Base-by-base conservation (phyloP, 2,797 vertebrate genomes). In the Poecilia velifera region DNA sequence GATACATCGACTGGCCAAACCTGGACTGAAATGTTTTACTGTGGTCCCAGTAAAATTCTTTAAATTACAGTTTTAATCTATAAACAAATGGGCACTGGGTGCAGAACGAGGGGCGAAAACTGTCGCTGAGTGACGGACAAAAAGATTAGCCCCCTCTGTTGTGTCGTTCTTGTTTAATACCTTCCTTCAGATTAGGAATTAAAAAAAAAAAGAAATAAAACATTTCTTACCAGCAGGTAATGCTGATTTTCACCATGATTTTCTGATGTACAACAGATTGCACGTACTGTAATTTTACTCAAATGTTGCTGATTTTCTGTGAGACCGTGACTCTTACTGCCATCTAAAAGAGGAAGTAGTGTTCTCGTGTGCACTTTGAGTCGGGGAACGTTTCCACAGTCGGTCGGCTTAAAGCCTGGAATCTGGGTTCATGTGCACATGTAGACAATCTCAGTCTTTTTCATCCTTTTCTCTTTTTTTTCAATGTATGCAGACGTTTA, bases 261-360 rank as follows among this genome's bases (percentile, higher is more conserved):
- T 86, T 74, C 75, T 84, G 55, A 85, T 80, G 64, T 87, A 43
- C 88, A 89, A 82, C 80, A 81, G 76, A 78, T 6, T 46, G 81
- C 41, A 85, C 73, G 78, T 89, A 86, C 87, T 84, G 82, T 90
- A 89, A 73, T 2, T 73, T 49, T 34, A 75, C 73, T 78, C 66
- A 25, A 8, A 22, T 53, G 71, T 57, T 78, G 59, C 74, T 73
- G 74, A 74, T 51, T 76, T 43, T 76, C 77, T 73, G 5, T 76
- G 76, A 78, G 77, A 81, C 43, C 10, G 34, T 4, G n/a, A 34
- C n/a, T 75, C 49, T 46, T 13, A 46, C 25, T 47, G 57, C 34
- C 31, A 53, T 36, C 12, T 36, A 13, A 51, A 22, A 76, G 20
- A 66, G 13, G 18, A 66, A 12, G 14, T 22, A 16, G 31, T 43